These are phyloP conservation scores for Chiroxiphia lanceolata DNA, from an alignment of 2,797 vertebrate genomes.

Conservation along the genomic window DNA sequence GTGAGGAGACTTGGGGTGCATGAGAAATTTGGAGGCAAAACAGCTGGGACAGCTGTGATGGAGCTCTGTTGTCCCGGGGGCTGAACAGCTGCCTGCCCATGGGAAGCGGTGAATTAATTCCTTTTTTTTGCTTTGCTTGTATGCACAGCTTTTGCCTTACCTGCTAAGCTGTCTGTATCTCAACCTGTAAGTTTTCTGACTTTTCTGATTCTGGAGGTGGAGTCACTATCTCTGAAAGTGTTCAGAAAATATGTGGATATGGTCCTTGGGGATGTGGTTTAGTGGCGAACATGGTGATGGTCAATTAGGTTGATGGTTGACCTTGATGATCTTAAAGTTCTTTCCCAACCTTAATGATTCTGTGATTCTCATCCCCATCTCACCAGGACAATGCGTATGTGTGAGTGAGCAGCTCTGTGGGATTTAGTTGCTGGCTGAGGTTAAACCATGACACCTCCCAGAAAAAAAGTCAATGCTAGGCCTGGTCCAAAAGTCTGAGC, in stretches of 20 bases:
- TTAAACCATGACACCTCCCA: fast-evolving
- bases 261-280: not conserved
- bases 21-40: not conserved
- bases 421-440: not conserved
- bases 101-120: not conserved
- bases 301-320: fast-evolving
- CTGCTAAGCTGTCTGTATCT: not conserved
- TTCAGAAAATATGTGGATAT: not conserved
- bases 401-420: not conserved
- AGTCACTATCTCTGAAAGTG: not conserved
- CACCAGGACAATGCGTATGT: too few relatives aligned
- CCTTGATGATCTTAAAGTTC: not conserved
- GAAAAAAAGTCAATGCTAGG: not conserved
- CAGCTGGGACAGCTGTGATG: fast-evolving
- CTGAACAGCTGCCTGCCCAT: not conserved
- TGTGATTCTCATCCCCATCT: not conserved
- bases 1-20: not conserved
- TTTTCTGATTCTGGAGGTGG: not conserved
- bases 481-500: not conserved
- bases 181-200: not conserved
- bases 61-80: not conserved
- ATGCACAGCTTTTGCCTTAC: not conserved
- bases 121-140: not conserved
- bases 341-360: not conserved
- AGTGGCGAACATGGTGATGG: not conserved